A percentile compares a stretch with the other conserved stretches of the same genome.
Conservation (phyloP, 92 coral and sea anemone genomes). For the Paramuricea clavata region DNA sequence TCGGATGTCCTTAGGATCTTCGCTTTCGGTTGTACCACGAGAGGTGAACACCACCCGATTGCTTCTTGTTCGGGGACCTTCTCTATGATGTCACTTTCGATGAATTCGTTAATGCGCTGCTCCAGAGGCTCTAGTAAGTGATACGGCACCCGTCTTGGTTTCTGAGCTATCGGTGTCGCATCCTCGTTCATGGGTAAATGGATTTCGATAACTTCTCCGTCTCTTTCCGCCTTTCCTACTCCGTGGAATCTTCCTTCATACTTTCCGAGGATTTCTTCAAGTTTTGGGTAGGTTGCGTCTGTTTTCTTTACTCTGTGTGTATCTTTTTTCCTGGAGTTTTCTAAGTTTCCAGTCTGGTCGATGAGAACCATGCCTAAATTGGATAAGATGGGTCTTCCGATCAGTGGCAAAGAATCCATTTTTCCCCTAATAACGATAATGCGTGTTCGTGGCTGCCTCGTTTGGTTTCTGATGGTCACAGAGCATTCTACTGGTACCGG, state of each 20-base stretch:
- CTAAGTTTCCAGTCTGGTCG: slow-evolving; percentile 69
- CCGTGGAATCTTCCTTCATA: slow-evolving; percentile 45
- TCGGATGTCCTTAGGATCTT: slow-evolving; percentile 71
- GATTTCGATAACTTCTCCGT: slow-evolving; percentile 64
- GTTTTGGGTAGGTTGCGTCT: too few relatives aligned
- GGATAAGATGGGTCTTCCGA: too few relatives aligned
- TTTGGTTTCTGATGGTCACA: too few relatives aligned
- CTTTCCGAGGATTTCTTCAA: slow-evolving; percentile 13
- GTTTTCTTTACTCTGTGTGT: too few relatives aligned
- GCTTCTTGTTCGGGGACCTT: too few relatives aligned
- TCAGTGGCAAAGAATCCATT: slow-evolving; percentile 14
- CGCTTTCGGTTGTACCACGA: slow-evolving; percentile 71
- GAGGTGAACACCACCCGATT: slow-evolving; percentile 72
- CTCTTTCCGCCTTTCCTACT: slow-evolving; percentile 56
- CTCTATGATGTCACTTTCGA: too few relatives aligned
- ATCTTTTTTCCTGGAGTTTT: too few relatives aligned
- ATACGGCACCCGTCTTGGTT: too few relatives aligned
- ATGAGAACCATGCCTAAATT: slow-evolving; percentile 65
- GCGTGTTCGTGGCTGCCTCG: neutral
- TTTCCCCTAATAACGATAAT: slow-evolving; percentile 22
- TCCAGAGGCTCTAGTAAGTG: too few relatives aligned
- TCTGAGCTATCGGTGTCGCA: slow-evolving; percentile 65
- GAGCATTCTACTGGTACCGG: too few relatives aligned
- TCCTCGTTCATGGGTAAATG: slow-evolving; percentile 66
- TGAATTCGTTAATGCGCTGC: too few relatives aligned